Percentiles rank a stretch among this genome's conserved stretches.
These are phyloP conservation scores for Cosmia trapezina DNA, from an alignment of 2,888 invertebrate species.

Conservation along the genomic window DNA sequence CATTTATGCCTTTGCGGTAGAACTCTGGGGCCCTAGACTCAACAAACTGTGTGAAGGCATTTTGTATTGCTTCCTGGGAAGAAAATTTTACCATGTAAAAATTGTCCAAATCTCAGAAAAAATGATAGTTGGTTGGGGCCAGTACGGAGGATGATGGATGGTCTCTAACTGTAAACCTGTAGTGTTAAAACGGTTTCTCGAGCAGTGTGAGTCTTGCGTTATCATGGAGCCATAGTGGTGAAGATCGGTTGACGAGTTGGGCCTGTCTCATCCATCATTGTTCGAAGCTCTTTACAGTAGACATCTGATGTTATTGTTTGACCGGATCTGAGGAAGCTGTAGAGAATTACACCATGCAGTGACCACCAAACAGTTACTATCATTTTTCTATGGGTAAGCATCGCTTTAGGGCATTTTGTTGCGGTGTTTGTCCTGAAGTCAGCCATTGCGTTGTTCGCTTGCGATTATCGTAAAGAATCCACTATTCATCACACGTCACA, in stretches of 20 bases:
- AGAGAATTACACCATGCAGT: too few species aligned
- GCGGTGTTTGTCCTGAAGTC: too few species aligned
- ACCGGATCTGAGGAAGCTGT: not conserved
- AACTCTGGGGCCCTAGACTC: too few species aligned
- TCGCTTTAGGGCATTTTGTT: too few species aligned
- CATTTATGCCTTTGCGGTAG: too few species aligned
- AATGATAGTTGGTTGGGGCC: too few species aligned
- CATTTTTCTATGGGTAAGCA: too few species aligned
- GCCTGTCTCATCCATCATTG: not conserved
- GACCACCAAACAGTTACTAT: too few species aligned
- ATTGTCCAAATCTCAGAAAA: too few species aligned
- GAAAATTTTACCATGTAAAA: not conserved
- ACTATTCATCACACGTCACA: not conserved
- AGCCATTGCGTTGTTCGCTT: too few species aligned
- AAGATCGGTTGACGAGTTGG: not conserved
- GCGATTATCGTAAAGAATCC: too few species aligned
- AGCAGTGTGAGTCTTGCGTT: not conserved
- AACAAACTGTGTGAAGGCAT: too few species aligned
- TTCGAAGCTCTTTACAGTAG: not conserved
- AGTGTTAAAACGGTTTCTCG: not conserved
- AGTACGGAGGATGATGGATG: not conserved
- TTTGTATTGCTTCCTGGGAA: not conserved
- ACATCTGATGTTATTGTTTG: not conserved
- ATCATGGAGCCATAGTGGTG: not conserved
- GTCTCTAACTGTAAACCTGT: not conserved